Evolutionary conservation across 2,113 vertebrate species (phyloP), one percentile per base, ranked within the genome.

Genomic region (Leucopternis melanops): DNA sequence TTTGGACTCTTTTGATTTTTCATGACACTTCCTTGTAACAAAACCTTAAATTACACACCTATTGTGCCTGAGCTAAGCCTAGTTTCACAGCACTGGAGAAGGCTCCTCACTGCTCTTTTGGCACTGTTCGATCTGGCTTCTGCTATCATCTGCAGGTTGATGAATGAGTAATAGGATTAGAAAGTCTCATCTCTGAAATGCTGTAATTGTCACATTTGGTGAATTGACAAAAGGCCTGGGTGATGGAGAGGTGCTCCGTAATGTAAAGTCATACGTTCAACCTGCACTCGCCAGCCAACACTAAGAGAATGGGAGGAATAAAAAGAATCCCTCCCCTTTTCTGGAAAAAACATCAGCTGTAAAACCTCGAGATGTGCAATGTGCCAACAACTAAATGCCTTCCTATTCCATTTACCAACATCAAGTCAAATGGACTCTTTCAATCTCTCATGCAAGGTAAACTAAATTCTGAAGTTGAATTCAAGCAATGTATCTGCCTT

Each of bases 1-100:
- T 85, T 69, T 36, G 18, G 23, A 34, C 10, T 65, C 13, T 0
- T 80, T 44, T 77, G 40, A 27, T 38, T 77, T 75, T 45, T 63
- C n/a, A 22, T 16, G 16, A 32, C 6, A 16, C n/a, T 55, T 63
- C 26, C 15, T 81, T 78, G 27, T n/a, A 99, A 99, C 99, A 99
- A 99, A 99, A 99, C 98, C 99, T 99, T 98, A 99, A 99, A 99
- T 99, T 99, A 99, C 99, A 99, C 99, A 99, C 99, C 98, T 99
- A 99, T 99, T 99, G 99, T 99, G 98, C 98, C 97, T 86, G 96
- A 96, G 98, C 98, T 99, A 99, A 99, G 98, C 99, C 98, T 96
- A 97, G 98, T 98, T 99, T 99, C 98, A 98, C 98, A 98, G 98
- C 90, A 75, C 98, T 98, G 97, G 97, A 98, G 98, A 98, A 98